These are phyloP conservation scores for Erpetoichthys calabaricus DNA, from an alignment of 2,797 vertebrate species.

Conservation along the genomic window DNA sequence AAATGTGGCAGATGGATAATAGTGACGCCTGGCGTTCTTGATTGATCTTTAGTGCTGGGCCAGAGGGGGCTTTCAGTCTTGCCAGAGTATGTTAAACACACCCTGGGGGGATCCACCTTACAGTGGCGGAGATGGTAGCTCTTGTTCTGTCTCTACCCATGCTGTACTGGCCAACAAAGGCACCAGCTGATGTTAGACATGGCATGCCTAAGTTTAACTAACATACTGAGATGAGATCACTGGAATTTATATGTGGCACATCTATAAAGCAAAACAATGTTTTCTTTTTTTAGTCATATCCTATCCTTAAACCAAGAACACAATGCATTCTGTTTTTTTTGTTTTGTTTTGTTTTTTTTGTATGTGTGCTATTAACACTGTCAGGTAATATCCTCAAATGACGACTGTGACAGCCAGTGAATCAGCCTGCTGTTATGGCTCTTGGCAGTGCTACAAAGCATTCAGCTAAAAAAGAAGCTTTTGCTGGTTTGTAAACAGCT, in stretches of 20 bases:
- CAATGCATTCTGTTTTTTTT: too few species aligned
- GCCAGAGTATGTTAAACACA: neutral
- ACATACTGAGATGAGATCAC: neutral
- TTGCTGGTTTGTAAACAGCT: neutral
- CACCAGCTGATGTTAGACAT: neutral
- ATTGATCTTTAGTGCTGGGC: neutral
- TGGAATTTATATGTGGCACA: neutral
- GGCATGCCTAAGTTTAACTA: neutral
- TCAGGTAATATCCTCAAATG: neutral
- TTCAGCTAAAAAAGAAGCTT: neutral
- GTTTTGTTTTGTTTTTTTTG: too few species aligned
- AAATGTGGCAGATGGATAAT: neutral
- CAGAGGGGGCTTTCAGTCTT: neutral
- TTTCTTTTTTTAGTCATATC: neutral
- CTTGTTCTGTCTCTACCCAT: neutral
- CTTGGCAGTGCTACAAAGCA: neutral
- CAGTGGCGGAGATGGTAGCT: neutral
- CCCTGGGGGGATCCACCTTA: neutral
- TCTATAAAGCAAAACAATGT: neutral
- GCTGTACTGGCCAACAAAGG: neutral
- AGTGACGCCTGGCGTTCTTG: neutral
- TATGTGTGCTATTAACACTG: neutral
- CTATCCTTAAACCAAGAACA: neutral
- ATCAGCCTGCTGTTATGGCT: neutral
- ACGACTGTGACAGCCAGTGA: neutral